Evolutionary conservation across 2,113 vertebrate genomes (phyloP), one percentile per base, ranked within the genome.

Genomic region (Cathartes aura): DNA sequence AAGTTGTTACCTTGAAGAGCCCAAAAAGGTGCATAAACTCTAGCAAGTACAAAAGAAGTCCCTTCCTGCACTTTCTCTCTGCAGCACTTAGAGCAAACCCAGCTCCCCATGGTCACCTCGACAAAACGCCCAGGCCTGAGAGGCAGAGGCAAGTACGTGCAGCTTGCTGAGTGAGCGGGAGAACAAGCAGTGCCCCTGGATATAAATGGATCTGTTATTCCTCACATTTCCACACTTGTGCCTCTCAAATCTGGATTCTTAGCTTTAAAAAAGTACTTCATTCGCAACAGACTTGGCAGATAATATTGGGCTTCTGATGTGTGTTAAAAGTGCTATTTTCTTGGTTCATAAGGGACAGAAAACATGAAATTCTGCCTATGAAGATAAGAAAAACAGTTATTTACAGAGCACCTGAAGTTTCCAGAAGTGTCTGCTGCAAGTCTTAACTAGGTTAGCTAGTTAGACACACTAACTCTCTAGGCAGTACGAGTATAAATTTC

Each of bases 201-300:
- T 92, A 88, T 73, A 93, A 91, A 94, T 76, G 90, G 42, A 79
- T 80, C 82, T 91, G 78, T 88, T 80, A 89, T 89, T 87, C 83
- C 55, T 70, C 80, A 70, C 42, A 74, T 94, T 91, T 91, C 63
- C 38, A 81, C 23, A n/a, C 38, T 58, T 74, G 45, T 59, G 45
- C 36, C 27, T 93, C 63, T 88, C 53, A 83, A 85, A 95, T 92
- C 58, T 42, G 22, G 21, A 86, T 80, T 88, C 71, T 48, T 83
- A 22, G 6, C 70, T 86, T 86, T 73, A 2, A 64, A 80, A 84
- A 94, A 42, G 7, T 66, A 22, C 36, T 88, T 75, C 21, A 66
- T 91, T 90, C 86, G 9, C 50, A 70, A 53, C 12, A 78, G 34
- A 50, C 20, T 81, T 93, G 26, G 70, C 42, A 83, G 47, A 81